These are phyloP conservation scores for Pristionchus pacificus DNA, from an alignment of 1,140 invertebrate genomes.

Conservation along the genomic window DNA sequence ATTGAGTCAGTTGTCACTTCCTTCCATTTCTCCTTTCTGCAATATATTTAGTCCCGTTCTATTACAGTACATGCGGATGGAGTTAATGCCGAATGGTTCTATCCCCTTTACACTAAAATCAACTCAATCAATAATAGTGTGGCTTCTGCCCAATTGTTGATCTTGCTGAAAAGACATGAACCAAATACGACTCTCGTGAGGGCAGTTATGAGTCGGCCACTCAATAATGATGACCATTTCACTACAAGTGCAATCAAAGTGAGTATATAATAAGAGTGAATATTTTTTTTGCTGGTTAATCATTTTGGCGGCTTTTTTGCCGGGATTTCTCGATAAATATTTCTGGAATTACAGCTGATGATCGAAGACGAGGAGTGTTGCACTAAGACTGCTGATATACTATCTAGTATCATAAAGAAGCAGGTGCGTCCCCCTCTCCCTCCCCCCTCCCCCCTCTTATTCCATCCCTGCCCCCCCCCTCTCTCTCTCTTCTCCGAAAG, in stretches of 20 bases:
- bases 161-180: conserved; percentile 26
- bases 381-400: conserved; percentile 12
- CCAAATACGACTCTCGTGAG: conserved; percentile 15
- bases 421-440: not conserved
- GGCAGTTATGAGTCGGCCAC: not conserved
- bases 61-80: conserved; percentile 16
- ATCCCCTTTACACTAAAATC: conserved; percentile 7
- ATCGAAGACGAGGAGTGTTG: conserved; percentile 18
- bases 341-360: not conserved
- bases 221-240: conserved; percentile 11
- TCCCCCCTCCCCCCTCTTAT: not conserved
- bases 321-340: no score
- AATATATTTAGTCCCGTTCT: no score
- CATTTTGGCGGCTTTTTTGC: no score
- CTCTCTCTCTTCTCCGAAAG: not conserved
- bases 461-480: conserved; percentile 6
- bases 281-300: no score
- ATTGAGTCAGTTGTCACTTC: not conserved
- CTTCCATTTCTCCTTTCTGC: not conserved
- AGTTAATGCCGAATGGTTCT: conserved; percentile 21
- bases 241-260: conserved; percentile 21
- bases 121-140: conserved; percentile 5
- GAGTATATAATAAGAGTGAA: not conserved
- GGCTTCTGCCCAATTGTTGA: conserved; percentile 14
- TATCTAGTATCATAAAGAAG: conserved; percentile 9